phyloP scores from a whole-genome alignment of 1,140 invertebrate species.

The Bombus haemorrhoidalis region DNA sequence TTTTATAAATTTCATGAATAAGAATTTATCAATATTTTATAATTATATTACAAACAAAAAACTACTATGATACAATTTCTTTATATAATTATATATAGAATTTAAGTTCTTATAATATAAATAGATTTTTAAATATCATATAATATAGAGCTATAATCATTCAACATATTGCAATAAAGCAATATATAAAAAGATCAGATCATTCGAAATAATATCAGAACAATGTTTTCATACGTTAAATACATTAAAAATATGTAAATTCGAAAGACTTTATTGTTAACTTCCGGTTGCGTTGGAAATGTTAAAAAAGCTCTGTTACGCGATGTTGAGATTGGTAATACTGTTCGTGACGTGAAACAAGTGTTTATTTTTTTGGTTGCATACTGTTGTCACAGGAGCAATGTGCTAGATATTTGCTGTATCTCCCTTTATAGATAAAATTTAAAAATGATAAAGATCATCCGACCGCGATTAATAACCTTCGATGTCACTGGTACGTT shows the following conservation, averaged over 20 bases:
- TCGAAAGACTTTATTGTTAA: background rate
- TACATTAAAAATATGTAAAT: background rate
- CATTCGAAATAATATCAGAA: background rate
- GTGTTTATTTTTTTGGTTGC: background rate
- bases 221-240: background rate
- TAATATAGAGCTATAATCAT: too few species aligned
- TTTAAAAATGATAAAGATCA: constrained; percentile 73
- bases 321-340: background rate
- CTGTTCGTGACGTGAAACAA: background rate
- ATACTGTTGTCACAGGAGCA: background rate
- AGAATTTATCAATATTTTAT: background rate
- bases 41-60: background rate
- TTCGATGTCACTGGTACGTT: constrained; percentile 95
- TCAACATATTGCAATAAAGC: too few species aligned
- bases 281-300: constrained; percentile 11
- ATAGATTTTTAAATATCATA: background rate
- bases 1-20: background rate
- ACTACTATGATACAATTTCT: background rate
- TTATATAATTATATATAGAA: background rate
- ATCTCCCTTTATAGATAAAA: background rate
- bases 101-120: background rate
- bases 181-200: background rate
- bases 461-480: constrained; percentile 87
- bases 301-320: background rate
- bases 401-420: background rate